Conservation (phyloP, 2,888 invertebrate genomes). For the Acleris literana region DNA sequence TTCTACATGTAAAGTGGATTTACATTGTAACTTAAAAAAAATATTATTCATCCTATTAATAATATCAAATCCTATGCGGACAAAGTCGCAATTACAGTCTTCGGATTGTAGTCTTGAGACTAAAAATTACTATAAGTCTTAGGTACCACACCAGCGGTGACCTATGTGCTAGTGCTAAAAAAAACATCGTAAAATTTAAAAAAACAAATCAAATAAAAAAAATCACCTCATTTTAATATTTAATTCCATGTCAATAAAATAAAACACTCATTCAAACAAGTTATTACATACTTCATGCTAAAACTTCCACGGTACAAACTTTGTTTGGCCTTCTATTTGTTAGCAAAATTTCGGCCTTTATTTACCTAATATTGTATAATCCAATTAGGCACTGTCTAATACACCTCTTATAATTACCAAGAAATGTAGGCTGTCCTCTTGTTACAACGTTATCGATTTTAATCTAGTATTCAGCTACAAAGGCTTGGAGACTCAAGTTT, state of each 20-base stretch:
- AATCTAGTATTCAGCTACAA: not conserved
- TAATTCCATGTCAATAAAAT: not conserved
- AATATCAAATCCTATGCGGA: not conserved
- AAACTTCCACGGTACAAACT: not conserved
- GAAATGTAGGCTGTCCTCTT: not conserved
- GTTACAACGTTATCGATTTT: slow-evolving; percentile 5
- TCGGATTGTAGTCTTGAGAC: no score
- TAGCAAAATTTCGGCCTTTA: not conserved
- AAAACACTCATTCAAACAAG: not conserved
- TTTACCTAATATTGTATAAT: not conserved
- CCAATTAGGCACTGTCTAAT: slow-evolving; percentile 3
- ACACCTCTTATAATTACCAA: slow-evolving; percentile 7
- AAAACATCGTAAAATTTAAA: no score
- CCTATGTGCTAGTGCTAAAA: no score
- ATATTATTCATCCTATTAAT: no score
- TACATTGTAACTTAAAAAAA: no score
- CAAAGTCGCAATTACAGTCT: not conserved
- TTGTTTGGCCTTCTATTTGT: not conserved
- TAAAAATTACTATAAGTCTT: no score
- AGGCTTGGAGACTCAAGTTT: not conserved
- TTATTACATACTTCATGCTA: not conserved
- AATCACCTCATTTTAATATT: no score
- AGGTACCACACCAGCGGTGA: no score
- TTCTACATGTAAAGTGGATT: no score
- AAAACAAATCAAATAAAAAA: no score